Evolutionary conservation across 1,140 invertebrate genomes (phyloP).

Genomic region (Aphaenogaster ashmeadi): DNA sequence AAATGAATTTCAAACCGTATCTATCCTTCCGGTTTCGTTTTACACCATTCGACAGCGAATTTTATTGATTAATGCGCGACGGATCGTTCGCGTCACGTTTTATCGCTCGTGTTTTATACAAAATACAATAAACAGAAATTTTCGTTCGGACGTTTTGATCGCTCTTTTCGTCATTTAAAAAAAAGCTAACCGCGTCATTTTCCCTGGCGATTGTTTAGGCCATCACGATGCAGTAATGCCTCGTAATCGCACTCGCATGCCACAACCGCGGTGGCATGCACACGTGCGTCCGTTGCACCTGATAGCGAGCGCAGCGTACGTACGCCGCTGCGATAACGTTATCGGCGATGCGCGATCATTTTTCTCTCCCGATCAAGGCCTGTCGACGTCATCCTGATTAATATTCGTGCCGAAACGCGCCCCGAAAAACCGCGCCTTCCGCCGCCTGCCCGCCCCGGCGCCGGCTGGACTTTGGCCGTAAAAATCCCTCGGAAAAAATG

Average conservation of each 20-base stretch:
- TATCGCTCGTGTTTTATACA: neutral
- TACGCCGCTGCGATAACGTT: slow-evolving; percentile 69
- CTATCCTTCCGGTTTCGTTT: neutral
- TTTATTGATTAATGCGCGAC: too few relatives aligned
- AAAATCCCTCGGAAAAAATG: slow-evolving; percentile 84
- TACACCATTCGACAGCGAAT: neutral
- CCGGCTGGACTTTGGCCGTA: slow-evolving; percentile 81
- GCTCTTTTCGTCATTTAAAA: neutral
- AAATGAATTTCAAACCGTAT: neutral
- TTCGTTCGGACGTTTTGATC: neutral
- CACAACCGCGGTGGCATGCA: neutral
- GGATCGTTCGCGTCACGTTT: neutral
- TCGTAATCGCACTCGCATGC: neutral
- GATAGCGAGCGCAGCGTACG: slow-evolving; percentile 53
- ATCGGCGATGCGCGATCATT: slow-evolving; percentile 69
- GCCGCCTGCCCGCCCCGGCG: neutral
- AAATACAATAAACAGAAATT: neutral
- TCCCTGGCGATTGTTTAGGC: neutral
- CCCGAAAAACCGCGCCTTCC: slow-evolving; percentile 59
- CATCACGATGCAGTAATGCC: neutral
- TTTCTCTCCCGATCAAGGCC: slow-evolving; percentile 75
- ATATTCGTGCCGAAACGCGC: slow-evolving; percentile 73
- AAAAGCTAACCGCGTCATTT: neutral
- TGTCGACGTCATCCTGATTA: slow-evolving; percentile 77
- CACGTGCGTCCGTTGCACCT: slow-evolving; percentile 64